Conservation (phyloP, 2,888 invertebrate species). For the Drosophila mettleri region DNA sequence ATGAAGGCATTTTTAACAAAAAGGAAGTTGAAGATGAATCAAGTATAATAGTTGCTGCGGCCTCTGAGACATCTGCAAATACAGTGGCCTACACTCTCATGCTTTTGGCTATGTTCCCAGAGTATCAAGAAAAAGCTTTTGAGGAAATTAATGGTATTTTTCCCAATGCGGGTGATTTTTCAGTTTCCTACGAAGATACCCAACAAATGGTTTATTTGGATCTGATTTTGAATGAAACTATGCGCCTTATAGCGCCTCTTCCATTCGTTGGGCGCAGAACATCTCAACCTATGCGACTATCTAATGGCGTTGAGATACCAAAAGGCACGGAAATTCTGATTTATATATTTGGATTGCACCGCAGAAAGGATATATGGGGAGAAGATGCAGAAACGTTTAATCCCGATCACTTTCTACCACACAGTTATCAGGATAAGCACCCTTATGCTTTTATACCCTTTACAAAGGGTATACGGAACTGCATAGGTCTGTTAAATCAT, state of each 20-base stretch:
- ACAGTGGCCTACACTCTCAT: constrained; percentile 11
- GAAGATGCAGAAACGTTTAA: constrained; percentile 17
- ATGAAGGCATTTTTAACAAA: background rate
- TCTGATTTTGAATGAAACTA: constrained; percentile 17
- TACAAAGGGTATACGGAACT: constrained; percentile 20
- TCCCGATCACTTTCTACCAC: constrained; percentile 20
- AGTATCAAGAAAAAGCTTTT: constrained; percentile 18
- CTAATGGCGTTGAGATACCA: constrained; percentile 9
- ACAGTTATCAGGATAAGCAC: constrained; percentile 18
- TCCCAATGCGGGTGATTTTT: constrained; percentile 11
- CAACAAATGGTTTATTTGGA: constrained; percentile 22
- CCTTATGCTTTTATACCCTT: constrained; percentile 20
- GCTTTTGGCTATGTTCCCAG: constrained; percentile 24
- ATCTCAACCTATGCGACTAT: constrained; percentile 8
- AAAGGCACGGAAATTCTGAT: constrained; percentile 9
- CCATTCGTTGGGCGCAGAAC: constrained; percentile 13
- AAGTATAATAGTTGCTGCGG: constrained; percentile 7
- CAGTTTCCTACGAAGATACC: constrained; percentile 4
- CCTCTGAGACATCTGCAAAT: constrained; percentile 17
- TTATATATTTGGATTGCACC: constrained; percentile 24
- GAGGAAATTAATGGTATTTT: constrained; percentile 12
- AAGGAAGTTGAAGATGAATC: constrained; percentile 13
- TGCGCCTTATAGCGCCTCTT: constrained; percentile 22
- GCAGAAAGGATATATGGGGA: constrained; percentile 29
- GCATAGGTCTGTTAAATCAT: constrained; percentile 3